Conservation (phyloP, 2,888 invertebrate genomes). For the Chloroclystis v-ata region DNA sequence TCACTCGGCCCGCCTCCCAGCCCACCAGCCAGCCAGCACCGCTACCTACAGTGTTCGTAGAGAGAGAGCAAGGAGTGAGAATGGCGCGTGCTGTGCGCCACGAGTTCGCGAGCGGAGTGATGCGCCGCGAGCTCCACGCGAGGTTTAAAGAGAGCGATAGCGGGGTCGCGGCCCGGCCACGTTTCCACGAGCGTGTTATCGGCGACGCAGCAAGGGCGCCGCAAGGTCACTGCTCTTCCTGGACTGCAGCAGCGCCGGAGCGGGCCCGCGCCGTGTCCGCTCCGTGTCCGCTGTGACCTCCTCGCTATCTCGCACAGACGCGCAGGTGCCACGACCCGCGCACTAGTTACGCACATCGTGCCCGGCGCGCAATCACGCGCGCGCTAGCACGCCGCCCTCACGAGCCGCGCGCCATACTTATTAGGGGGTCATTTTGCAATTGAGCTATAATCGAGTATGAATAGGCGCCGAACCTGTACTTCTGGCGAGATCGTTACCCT, state of each 20-base stretch:
- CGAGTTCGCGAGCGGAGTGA: conserved; percentile 51
- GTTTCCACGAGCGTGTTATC: conserved; percentile 57
- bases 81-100: conserved; percentile 35
- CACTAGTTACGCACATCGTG: conserved; percentile 16
- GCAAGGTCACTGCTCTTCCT: conserved; percentile 59
- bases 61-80: neutral
- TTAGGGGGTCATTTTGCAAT: conserved; percentile 16
- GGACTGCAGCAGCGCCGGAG: conserved; percentile 8
- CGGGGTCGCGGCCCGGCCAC: conserved; percentile 59
- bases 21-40: neutral
- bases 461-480: conserved; percentile 15
- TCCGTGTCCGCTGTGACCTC: conserved; percentile 41
- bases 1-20: neutral
- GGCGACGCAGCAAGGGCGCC: conserved; percentile 52
- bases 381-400: neutral
- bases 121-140: conserved; percentile 38
- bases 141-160: conserved; percentile 61
- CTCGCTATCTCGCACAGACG: conserved; percentile 19
- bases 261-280: conserved; percentile 2
- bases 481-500: conserved; percentile 10
- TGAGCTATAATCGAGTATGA: conserved; percentile 14
- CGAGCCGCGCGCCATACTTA: neutral
- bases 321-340: conserved; percentile 18
- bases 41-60: neutral
- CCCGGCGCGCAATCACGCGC: conserved; percentile 24